Base-by-base conservation (phyloP, 2,113 vertebrate species). In the Ochotona princeps region DNA sequence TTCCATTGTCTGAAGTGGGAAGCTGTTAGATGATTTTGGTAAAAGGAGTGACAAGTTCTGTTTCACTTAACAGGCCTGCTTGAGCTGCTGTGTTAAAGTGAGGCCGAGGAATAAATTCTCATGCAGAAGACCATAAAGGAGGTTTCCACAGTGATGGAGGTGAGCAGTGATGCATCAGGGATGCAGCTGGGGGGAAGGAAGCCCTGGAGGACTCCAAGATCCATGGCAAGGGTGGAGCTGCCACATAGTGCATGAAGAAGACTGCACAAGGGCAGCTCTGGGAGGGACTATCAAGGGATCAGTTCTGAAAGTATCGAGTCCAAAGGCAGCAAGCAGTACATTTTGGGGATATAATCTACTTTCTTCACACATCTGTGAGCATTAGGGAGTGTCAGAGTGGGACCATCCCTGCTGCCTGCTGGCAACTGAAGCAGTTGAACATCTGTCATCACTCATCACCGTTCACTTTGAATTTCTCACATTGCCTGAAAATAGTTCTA, bases 401-500 rank as follows among this genome's bases (percentile, higher is more conserved):
- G 60, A 74, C 25, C 17, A 10, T 60, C 0, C 79, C 32, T 69
- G 28, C 51, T 80, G 78, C 14, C 54, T 7, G 1, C 90, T 74
- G 83, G 69, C 11, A 7, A 49, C 30, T 66, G 15, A 32, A 75
- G 30, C 72, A 51, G 26, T 78, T 91, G 57, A 67, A 30, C 3
- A 11, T 47, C n/a, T 91, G 74, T 83, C 38, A 74, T 63, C 51
- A 57, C 18, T 20, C 26, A 20, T 38, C 44, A 80, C 44, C 57
- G 38, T 51, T 87, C 61, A 30, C 23, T 54, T 61, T 84, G 90
- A 90, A 63, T 28, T 32, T 80, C 67, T 87, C 54, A 70, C 51
- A 63, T 84, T 91, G 15, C 30, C 30, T 38, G 47, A 84, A 60
- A 91, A 84, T 89, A 86, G 83, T 94, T 69, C 38, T 79, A 67